These are phyloP conservation scores for Montipora foliosa DNA, from an alignment of 64 coral and sea anemone species.

Conservation along the genomic window DNA sequence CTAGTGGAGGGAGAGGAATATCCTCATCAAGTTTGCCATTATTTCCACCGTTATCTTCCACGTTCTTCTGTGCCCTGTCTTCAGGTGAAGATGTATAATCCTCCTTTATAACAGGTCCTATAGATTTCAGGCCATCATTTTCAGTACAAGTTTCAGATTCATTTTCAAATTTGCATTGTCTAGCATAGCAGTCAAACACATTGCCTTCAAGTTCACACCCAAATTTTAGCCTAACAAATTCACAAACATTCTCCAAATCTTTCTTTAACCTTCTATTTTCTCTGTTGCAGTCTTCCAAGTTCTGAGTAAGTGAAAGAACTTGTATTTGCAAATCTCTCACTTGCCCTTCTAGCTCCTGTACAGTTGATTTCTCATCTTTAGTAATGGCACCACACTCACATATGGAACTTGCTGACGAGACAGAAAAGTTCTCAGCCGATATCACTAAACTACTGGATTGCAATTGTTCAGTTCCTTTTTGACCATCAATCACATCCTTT, in stretches of 20 bases:
- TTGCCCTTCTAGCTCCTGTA: constrained; percentile 58
- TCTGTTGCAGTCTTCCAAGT: constrained; percentile 91
- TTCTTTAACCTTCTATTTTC: constrained; percentile 88
- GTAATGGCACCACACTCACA: constrained; percentile 54
- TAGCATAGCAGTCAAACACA: constrained; percentile 3
- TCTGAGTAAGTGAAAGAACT: constrained; percentile 86
- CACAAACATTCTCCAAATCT: constrained; percentile 64
- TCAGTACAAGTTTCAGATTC: background rate
- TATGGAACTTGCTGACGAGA: constrained; percentile 79
- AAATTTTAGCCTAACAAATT: constrained; percentile 63
- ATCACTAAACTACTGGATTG: constrained; percentile 78
- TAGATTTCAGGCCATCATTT: background rate
- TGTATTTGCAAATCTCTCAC: constrained; percentile 93
- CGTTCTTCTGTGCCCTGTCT: background rate
- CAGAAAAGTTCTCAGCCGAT: constrained; percentile 93
- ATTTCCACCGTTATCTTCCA: background rate
- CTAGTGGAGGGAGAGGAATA: constrained; percentile 50
- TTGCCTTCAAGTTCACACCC: constrained; percentile 58
- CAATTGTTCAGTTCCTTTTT: constrained; percentile 34
- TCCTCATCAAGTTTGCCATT: constrained; percentile 4
- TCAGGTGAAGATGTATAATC: background rate
- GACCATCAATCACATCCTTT: constrained; percentile 43
- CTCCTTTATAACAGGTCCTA: background rate
- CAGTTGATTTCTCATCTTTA: constrained; percentile 71
- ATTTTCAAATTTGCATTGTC: background rate